A percentile compares a stretch with the other conserved stretches of the same genome.
Conservation (phyloP, 2,888 invertebrate species). For the Macropis europaea region DNA sequence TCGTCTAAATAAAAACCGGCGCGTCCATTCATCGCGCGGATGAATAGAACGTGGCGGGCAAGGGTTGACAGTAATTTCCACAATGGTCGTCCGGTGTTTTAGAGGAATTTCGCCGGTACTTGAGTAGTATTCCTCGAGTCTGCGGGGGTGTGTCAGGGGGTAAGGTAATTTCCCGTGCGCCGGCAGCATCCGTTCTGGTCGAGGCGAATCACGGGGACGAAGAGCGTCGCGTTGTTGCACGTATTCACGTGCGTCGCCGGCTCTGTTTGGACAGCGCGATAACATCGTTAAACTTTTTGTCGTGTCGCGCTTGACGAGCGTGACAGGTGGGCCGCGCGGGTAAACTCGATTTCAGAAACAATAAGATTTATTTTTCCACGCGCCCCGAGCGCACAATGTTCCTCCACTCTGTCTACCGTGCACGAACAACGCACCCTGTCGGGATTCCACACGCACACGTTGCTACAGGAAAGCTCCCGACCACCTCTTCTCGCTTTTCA, state of each 20-base stretch:
- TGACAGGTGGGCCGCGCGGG: conserved; percentile 55
- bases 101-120: conserved; percentile 19
- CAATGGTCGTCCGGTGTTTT: conserved; percentile 15
- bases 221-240: conserved; percentile 28
- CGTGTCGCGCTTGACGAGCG: conserved; percentile 54
- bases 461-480: no score
- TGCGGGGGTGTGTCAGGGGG: no score
- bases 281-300: conserved; percentile 66
- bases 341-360: conserved; percentile 66
- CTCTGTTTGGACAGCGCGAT: conserved; percentile 64
- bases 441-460: neutral
- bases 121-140: neutral
- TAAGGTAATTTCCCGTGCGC: conserved; percentile 26
- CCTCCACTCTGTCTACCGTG: neutral
- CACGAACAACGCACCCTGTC: no score
- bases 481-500: no score
- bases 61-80: conserved; percentile 26
- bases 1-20: neutral
- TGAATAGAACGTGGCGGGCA: neutral
- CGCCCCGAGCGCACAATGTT: conserved; percentile 41
- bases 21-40: neutral
- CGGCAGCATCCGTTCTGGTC: conserved; percentile 5
- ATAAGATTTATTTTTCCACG: conserved; percentile 64
- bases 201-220: conserved; percentile 39
- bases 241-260: conserved; percentile 35